phyloP scores from a whole-genome alignment of 2,797 vertebrate species.

The Peromyscus nudipes region DNA sequence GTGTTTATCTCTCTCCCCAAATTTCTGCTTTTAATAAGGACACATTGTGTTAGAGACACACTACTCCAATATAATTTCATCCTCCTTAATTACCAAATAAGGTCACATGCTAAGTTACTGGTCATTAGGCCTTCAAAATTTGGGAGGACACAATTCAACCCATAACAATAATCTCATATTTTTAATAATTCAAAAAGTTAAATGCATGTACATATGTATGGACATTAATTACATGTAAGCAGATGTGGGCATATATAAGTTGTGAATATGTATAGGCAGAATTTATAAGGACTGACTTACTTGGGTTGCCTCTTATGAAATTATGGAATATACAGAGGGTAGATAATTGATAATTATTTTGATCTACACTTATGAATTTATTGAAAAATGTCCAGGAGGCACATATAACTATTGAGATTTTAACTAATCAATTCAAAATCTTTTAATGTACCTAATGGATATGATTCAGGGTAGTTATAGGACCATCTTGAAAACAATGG shows the following conservation, averaged over 20 bases:
- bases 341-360: not conserved
- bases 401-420: constrained; percentile 5
- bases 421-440: constrained; percentile 20
- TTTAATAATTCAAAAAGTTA: constrained; percentile 42
- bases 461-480: not conserved
- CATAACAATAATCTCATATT: constrained; percentile 35
- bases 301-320: not conserved
- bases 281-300: not conserved
- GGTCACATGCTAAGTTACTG: not conserved
- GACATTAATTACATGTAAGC: not conserved
- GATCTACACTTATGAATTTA: constrained; percentile 20
- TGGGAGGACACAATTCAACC: not conserved
- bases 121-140: constrained; percentile 8
- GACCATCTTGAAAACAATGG: not conserved
- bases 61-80: constrained; percentile 24
- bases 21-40: constrained; percentile 29
- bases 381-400: constrained; percentile 10
- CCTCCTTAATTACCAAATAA: constrained; percentile 31
- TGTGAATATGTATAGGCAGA: not conserved
- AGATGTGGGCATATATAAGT: not conserved
- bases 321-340: not conserved
- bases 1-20: not conserved
- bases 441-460: not conserved
- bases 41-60: not conserved
- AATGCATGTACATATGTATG: not conserved